Conservation (phyloP, 2,797 vertebrate species). For the Peromyscus melanophrys region DNA sequence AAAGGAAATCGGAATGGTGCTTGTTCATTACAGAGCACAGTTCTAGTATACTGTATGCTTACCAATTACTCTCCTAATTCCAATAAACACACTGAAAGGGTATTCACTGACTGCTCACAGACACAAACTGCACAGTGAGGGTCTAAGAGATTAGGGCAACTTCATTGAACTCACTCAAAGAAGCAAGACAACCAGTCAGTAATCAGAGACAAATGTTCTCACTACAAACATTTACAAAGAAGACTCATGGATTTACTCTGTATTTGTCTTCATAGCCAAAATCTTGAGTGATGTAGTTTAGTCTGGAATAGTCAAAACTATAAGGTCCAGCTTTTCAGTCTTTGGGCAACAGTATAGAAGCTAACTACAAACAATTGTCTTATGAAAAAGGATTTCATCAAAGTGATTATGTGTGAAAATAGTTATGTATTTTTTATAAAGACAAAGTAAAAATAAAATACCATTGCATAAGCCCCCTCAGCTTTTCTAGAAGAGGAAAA, state of each 20-base stretch:
- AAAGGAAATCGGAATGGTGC: slow-evolving; percentile 1
- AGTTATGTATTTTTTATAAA: background rate
- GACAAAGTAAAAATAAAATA: slow-evolving; percentile 3
- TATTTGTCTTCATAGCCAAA: slow-evolving; percentile 46
- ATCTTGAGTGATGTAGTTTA: background rate
- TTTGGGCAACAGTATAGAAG: background rate
- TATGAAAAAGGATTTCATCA: slow-evolving; percentile 50
- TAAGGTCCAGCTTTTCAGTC: slow-evolving; percentile 26
- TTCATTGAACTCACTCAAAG: slow-evolving; percentile 10
- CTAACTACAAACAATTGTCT: background rate
- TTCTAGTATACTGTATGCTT: background rate
- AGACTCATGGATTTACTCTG: background rate
- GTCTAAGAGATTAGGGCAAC: background rate
- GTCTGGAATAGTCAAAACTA: background rate
- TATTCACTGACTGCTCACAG: background rate
- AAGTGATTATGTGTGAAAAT: slow-evolving; percentile 19
- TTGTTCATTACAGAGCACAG: background rate
- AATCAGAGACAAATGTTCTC: background rate
- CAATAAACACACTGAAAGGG: background rate
- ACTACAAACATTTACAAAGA: slow-evolving; percentile 16
- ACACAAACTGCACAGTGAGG: background rate
- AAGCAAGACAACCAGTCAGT: background rate
- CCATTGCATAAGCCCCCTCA: background rate
- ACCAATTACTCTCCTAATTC: slow-evolving; percentile 39
- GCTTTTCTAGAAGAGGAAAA: slow-evolving; percentile 55